These are phyloP conservation scores for Macrosoma leucophasiata DNA, from an alignment of 2,888 invertebrate species.

Conservation along the genomic window DNA sequence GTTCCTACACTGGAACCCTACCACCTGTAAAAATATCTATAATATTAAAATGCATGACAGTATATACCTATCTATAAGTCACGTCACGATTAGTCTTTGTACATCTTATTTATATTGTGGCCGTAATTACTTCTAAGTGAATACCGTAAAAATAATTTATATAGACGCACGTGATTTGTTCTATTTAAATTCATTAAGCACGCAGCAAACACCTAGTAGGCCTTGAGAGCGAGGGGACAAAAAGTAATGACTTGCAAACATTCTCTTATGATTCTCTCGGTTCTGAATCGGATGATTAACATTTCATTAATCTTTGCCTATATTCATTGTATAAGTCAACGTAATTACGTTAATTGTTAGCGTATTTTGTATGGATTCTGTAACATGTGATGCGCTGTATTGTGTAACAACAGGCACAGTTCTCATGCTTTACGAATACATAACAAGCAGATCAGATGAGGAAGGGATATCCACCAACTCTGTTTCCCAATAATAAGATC, in stretches of 20 bases:
- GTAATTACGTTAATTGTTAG: constrained; percentile 22
- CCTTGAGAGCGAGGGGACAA: constrained; percentile 45
- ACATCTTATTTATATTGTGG: too few species aligned
- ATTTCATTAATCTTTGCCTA: constrained; percentile 38
- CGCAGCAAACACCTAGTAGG: constrained; percentile 27
- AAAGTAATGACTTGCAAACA: constrained; percentile 43
- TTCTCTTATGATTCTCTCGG: constrained; percentile 35
- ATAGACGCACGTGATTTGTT: constrained; percentile 31
- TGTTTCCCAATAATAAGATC: constrained; percentile 64
- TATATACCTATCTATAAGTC: too few species aligned
- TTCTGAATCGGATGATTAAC: constrained; percentile 24
- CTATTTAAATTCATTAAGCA: constrained; percentile 30
- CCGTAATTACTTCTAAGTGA: too few species aligned
- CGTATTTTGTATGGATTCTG: constrained; percentile 19
- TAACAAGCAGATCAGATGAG: constrained; percentile 64
- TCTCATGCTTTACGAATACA: constrained; percentile 62
- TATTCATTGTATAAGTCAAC: constrained; percentile 10
- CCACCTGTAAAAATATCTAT: too few species aligned
- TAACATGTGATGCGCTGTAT: constrained; percentile 25
- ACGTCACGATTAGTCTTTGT: too few species aligned
- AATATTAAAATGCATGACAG: too few species aligned
- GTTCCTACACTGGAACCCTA: too few species aligned
- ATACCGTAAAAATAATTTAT: too few species aligned
- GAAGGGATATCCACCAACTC: constrained; percentile 49
- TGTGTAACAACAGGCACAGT: constrained; percentile 56